Percentiles rank a stretch among this genome's conserved stretches.
Conservation (phyloP, 2,888 invertebrate species). For the Anthrax anthrax region DNA sequence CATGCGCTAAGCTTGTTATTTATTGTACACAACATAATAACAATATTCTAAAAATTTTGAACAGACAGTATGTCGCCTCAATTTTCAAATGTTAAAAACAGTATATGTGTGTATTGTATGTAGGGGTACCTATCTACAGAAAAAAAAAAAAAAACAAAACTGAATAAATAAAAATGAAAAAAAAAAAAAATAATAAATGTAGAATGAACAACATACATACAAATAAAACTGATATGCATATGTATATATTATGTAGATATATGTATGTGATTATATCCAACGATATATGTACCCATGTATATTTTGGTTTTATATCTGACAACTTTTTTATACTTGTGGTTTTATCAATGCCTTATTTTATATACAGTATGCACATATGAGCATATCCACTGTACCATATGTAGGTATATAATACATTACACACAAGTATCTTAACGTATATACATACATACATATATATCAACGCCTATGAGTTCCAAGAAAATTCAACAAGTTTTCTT, state of each 20-base stretch:
- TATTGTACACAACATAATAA: too few species aligned
- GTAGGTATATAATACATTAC: too few species aligned
- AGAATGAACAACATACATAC: too few species aligned
- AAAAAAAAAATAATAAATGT: background rate
- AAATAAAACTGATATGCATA: too few species aligned
- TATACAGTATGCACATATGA: background rate
- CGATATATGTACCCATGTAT: background rate
- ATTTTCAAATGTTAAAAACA: background rate
- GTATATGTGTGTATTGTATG: too few species aligned
- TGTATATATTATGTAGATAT: too few species aligned
- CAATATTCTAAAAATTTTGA: background rate
- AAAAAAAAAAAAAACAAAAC: background rate
- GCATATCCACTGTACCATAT: too few species aligned
- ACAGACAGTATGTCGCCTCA: background rate
- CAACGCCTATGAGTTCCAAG: constrained; percentile 16
- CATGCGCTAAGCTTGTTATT: background rate
- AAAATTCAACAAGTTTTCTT: constrained; percentile 17
- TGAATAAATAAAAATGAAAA: background rate
- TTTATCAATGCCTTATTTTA: background rate
- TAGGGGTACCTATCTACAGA: too few species aligned
- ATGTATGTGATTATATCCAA: too few species aligned
- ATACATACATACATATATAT: background rate
- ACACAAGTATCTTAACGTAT: too few species aligned
- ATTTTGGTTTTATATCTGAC: background rate
- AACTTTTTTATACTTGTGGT: background rate